Evolutionary conservation across 2,113 vertebrate genomes (phyloP).

Genomic region (Sitta europaea): DNA sequence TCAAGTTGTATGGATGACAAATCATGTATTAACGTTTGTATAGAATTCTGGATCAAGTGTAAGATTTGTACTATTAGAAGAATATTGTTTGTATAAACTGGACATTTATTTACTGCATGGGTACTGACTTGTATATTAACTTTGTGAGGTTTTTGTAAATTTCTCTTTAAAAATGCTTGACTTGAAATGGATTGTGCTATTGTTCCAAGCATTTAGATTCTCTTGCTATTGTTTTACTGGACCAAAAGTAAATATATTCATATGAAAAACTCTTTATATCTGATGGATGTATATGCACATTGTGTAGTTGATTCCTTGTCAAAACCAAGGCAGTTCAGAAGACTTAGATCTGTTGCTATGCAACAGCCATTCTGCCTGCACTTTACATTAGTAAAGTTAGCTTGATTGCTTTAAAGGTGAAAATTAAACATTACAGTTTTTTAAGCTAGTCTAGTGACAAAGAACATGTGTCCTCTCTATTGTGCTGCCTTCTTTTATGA

Average conservation of each 20-base stretch:
- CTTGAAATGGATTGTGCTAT: constrained; percentile 72
- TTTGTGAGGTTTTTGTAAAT: constrained; percentile 80
- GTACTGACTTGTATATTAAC: constrained; percentile 76
- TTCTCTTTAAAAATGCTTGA: constrained; percentile 73
- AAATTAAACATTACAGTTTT: constrained; percentile 72
- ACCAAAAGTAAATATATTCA: constrained; percentile 77
- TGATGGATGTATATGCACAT: constrained; percentile 70
- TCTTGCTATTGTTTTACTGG: constrained; percentile 76
- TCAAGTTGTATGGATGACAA: constrained; percentile 67
- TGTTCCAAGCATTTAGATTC: constrained; percentile 75
- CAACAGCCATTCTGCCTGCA: constrained; percentile 75
- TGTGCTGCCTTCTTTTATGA: constrained; percentile 72
- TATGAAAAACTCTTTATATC: constrained; percentile 69
- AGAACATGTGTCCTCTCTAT: constrained; percentile 66
- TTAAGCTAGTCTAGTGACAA: constrained; percentile 73
- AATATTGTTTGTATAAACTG: constrained; percentile 76
- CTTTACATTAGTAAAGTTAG: constrained; percentile 69
- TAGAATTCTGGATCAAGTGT: constrained; percentile 71
- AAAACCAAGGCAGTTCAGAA: constrained; percentile 66
- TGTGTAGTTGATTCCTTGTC: constrained; percentile 62
- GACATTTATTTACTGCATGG: constrained; percentile 82
- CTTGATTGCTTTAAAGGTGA: constrained; percentile 67
- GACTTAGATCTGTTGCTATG: constrained; percentile 73
- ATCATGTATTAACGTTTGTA: constrained; percentile 74
- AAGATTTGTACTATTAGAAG: constrained; percentile 79